phyloP scores from a whole-genome alignment of 2,888 invertebrate species.

The Blomia tropicalis region DNA sequence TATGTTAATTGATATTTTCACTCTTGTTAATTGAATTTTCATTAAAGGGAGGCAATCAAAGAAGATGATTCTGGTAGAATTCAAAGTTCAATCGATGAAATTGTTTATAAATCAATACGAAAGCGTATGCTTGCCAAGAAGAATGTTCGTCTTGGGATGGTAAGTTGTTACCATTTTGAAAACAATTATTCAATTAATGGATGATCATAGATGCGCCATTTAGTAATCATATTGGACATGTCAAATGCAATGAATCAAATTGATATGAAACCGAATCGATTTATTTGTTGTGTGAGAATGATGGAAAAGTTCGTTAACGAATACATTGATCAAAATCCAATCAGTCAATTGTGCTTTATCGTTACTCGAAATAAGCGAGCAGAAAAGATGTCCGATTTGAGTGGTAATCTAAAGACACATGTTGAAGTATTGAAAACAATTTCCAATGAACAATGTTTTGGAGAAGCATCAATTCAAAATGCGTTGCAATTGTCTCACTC shows the following conservation, averaged over 20 bases:
- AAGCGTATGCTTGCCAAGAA: constrained; percentile 38
- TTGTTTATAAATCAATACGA: constrained; percentile 72
- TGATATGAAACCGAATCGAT: constrained; percentile 81
- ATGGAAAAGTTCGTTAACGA: constrained; percentile 85
- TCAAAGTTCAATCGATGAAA: constrained; percentile 74
- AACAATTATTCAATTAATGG: too few relatives aligned
- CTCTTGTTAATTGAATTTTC: constrained; percentile 20
- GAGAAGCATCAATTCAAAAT: constrained; percentile 93
- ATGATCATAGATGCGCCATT: constrained; percentile 66
- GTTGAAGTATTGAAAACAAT: constrained; percentile 37
- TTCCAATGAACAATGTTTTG: constrained; percentile 51
- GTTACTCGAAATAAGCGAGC: constrained; percentile 80
- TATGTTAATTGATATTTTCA: constrained; percentile 33
- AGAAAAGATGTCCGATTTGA: constrained; percentile 74
- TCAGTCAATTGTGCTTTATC: constrained; percentile 87
- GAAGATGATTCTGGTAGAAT: constrained; percentile 88
- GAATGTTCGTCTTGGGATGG: constrained; percentile 74
- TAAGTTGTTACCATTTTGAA: too few relatives aligned
- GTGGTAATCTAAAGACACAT: constrained; percentile 47
- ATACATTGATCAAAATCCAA: constrained; percentile 95
- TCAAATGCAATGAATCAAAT: constrained; percentile 87
- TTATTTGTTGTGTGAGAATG: constrained; percentile 68
- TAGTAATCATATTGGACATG: constrained; percentile 76
- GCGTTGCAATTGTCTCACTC: constrained; percentile 71
- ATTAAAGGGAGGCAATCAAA: constrained; percentile 61